Evolutionary conservation across 2,888 invertebrate genomes (phyloP), one percentile per base, ranked within the genome.

Genomic region (Linnaemya vulpina): DNA sequence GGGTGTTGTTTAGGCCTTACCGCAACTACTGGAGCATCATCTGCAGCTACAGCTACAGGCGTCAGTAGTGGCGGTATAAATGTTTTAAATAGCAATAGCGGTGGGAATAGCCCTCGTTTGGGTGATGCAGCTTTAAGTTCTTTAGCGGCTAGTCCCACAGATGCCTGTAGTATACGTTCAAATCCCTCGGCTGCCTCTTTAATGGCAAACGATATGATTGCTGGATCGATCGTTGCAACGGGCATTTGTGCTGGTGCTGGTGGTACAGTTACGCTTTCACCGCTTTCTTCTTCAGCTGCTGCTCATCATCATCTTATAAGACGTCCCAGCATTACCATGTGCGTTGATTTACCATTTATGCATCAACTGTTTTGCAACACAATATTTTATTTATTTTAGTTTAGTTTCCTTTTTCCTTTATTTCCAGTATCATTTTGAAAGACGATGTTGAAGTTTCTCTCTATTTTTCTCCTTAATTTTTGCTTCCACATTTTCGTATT

Each of bases 241-340:
- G 78, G 74, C 71, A 81, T 81, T 30, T 63, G 78, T 70, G 65
- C 71, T 67, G 67, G 82, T 62, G 63, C 78, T 55, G 83, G 84
- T 77, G 87, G 81, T 63, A 71, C 82, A 74, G 90, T 91, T 79
- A 90, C 92, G 65, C 89, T 92, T 51, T 92, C 92, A 73, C 92
- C 92, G 77, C 89, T 92, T 87, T 90, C 91, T 76, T 91, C 92
- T 76, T 91, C 92, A 76, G 91, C 92, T 87, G 90, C 91, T 84
- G 90, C 92, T 80, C 91, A 92, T 77, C 91, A 92, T 76, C 91
- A 92, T 89, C 90, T 91, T 76, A 91, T 93, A 86, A 90, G 93
- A 87, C 91, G 93, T 87, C 92, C 92, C 88, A 93, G 92, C 90
- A 89, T 92, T 89, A 92, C 91, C 89, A 91, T 92, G 92, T 93